These are phyloP conservation scores for Callipepla californica DNA, from an alignment of 2,113 vertebrate genomes.

Conservation along the genomic window DNA sequence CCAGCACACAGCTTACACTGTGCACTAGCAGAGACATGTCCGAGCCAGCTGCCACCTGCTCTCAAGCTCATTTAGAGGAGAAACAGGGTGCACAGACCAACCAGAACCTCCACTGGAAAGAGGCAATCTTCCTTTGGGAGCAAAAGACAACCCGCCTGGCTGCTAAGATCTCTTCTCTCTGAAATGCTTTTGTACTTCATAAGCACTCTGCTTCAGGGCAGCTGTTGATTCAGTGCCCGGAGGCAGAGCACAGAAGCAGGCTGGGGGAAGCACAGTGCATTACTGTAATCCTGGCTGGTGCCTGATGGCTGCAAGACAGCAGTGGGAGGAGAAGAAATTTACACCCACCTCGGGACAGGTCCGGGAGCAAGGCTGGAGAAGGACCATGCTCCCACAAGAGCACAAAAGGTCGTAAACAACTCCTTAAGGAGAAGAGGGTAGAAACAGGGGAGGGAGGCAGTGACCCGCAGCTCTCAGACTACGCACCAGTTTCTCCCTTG, in stretches of 20 bases:
- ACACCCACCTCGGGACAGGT: not conserved
- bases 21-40: fast-evolving
- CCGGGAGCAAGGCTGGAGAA: not conserved
- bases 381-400: fast-evolving
- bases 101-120: not conserved
- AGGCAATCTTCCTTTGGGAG: not conserved
- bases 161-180: not conserved
- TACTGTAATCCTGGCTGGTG: not conserved
- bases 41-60: not conserved
- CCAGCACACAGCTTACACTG: not conserved
- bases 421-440: not conserved
- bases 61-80: not conserved
- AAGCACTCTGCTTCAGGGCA: not conserved
- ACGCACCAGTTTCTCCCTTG: not conserved
- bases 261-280: not conserved
- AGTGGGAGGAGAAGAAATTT: not conserved
- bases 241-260: not conserved
- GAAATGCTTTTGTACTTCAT: not conserved
- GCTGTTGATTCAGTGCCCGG: not conserved
- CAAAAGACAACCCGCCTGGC: not conserved
- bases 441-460: not conserved
- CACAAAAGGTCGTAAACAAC: not conserved
- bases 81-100: not conserved
- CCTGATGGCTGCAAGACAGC: not conserved
- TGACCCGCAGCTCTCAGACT: not conserved